Conservation (phyloP, 2,797 vertebrate species). For the Tarsius wallacei region DNA sequence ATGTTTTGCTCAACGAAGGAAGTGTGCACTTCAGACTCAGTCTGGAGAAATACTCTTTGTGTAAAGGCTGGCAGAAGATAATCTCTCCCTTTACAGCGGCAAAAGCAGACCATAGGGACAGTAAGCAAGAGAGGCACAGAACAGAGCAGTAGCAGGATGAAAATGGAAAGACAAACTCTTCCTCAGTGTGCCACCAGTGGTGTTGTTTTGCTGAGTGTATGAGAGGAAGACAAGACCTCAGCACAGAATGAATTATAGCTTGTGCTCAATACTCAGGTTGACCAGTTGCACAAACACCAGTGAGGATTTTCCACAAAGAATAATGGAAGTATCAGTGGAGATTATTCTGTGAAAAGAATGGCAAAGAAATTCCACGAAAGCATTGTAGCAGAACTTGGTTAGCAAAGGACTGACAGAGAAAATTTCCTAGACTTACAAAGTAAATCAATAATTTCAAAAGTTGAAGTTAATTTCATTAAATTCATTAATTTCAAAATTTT, state of each 20-base stretch:
- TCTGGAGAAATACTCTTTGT: slow-evolving; percentile 19
- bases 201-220: background rate
- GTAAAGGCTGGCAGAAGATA: slow-evolving; percentile 5
- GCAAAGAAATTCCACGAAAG: background rate
- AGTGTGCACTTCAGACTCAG: background rate
- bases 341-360: background rate
- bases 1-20: background rate
- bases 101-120: background rate
- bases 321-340: background rate
- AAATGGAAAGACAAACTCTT: background rate
- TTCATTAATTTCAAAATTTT: background rate
- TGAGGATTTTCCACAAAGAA: slow-evolving; percentile 23
- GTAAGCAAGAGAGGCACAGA: background rate
- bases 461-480: slow-evolving; percentile 7
- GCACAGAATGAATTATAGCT: background rate
- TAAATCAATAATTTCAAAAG: background rate
- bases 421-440: background rate
- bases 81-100: background rate
- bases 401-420: background rate
- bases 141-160: background rate
- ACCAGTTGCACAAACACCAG: background rate
- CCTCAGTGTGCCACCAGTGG: background rate
- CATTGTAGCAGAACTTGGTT: background rate
- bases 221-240: background rate
- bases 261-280: background rate